Evolutionary conservation across 2,797 vertebrate genomes (phyloP).

Genomic region (Erethizon dorsatum): DNA sequence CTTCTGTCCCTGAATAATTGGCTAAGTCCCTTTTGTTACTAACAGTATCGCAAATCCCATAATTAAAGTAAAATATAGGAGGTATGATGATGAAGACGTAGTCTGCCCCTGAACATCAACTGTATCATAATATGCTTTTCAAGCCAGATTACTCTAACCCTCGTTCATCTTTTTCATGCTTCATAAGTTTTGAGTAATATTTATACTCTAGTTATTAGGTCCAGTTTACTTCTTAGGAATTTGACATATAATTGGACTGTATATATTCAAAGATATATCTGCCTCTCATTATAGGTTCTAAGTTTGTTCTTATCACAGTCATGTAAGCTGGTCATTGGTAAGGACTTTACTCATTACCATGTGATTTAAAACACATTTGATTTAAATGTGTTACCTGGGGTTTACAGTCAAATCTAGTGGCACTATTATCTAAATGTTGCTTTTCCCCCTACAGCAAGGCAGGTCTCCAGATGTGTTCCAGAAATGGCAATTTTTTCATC

Average conservation of each 20-base stretch:
- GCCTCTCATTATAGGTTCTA: background rate
- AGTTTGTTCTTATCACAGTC: background rate
- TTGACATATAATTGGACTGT: background rate
- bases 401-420: background rate
- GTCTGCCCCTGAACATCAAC: background rate
- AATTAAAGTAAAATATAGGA: background rate
- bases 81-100: background rate
- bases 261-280: background rate
- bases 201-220: slow-evolving; percentile 3
- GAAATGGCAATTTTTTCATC: slow-evolving; percentile 81
- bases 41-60: background rate
- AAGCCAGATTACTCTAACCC: background rate
- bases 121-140: background rate
- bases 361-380: background rate
- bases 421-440: background rate
- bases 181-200: background rate
- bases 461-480: slow-evolving; percentile 83
- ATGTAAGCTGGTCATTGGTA: background rate
- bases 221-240: background rate
- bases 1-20: background rate
- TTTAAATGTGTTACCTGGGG: background rate
- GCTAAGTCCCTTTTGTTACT: background rate
- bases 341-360: background rate
- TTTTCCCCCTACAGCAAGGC: slow-evolving; percentile 76
- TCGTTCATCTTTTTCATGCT: background rate